A percentile compares a stretch with the other conserved stretches of the same genome.
phyloP scores from a whole-genome alignment of 2,113 vertebrate genomes.

The Muntiacus muntjak region DNA sequence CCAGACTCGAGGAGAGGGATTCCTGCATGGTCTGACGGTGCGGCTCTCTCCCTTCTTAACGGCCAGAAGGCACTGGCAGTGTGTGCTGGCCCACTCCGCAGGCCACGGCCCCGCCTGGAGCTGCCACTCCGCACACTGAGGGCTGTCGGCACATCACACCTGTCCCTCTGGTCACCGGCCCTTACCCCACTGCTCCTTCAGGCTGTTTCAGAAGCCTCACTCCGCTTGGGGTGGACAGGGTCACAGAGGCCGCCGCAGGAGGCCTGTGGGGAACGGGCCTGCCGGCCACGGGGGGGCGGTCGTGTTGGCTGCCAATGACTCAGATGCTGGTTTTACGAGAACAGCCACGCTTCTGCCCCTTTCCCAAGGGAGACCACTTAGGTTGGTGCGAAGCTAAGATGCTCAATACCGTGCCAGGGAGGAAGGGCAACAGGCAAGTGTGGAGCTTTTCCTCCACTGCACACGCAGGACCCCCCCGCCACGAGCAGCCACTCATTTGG shows the following conservation, averaged over 20 bases:
- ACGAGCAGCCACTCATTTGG: background rate
- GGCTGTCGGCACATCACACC: accelerated
- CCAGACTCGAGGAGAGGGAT: background rate
- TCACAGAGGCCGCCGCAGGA: background rate
- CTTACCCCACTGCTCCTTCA: background rate
- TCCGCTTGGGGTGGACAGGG: background rate
- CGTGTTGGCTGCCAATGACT: accelerated
- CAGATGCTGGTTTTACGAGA: background rate
- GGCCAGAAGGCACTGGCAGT: background rate
- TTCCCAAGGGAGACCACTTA: background rate
- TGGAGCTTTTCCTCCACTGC: background rate
- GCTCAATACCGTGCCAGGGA: background rate
- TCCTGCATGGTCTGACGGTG: background rate
- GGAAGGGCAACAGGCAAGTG: background rate
- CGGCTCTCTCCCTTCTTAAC: background rate
- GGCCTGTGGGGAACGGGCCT: background rate
- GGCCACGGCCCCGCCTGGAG: background rate
- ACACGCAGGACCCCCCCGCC: accelerated
- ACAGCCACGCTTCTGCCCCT: background rate
- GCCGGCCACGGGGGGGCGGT: accelerated
- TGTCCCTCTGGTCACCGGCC: background rate
- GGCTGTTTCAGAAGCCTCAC: background rate
- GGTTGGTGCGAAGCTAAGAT: background rate
- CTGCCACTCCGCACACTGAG: background rate
- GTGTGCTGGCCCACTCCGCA: background rate